phyloP scores from a whole-genome alignment of 2,888 invertebrate species.

The Eupithecia subumbrata region DNA sequence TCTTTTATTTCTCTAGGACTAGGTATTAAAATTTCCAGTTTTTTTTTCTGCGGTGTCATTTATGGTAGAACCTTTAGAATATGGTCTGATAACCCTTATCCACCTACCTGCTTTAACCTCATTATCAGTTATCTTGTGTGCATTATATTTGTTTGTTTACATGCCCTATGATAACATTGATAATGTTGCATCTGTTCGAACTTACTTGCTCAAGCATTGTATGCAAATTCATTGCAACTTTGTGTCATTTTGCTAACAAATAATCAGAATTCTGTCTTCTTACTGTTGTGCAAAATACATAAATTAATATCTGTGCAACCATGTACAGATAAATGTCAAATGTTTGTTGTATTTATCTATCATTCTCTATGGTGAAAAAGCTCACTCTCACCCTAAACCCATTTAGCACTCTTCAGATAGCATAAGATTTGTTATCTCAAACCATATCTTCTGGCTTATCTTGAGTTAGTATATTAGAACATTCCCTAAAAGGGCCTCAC shows the following conservation, averaged over 20 bases:
- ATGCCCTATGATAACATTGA: slow-evolving; percentile 23
- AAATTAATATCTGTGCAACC: background rate
- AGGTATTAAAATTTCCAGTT: background rate
- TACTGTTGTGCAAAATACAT: background rate
- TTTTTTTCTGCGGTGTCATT: too few relatives aligned
- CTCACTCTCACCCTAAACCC: background rate
- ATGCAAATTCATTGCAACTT: background rate
- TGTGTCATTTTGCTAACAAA: background rate
- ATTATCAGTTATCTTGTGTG: slow-evolving; percentile 4
- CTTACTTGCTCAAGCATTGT: background rate
- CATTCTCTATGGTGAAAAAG: background rate
- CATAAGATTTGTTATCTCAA: background rate
- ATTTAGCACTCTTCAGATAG: background rate
- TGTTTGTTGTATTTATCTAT: background rate
- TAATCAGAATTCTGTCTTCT: background rate
- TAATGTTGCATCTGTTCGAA: background rate
- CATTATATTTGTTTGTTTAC: slow-evolving; percentile 17
- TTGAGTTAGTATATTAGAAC: background rate
- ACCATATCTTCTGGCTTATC: background rate
- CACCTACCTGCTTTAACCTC: slow-evolving; percentile 16
- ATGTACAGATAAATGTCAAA: too few relatives aligned
- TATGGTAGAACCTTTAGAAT: too few relatives aligned
- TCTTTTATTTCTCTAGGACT: background rate
- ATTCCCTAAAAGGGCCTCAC: background rate
- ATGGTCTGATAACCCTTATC: background rate